These are phyloP conservation scores for Syngnathus acus DNA, from an alignment of 2,797 vertebrate species.

Conservation along the genomic window DNA sequence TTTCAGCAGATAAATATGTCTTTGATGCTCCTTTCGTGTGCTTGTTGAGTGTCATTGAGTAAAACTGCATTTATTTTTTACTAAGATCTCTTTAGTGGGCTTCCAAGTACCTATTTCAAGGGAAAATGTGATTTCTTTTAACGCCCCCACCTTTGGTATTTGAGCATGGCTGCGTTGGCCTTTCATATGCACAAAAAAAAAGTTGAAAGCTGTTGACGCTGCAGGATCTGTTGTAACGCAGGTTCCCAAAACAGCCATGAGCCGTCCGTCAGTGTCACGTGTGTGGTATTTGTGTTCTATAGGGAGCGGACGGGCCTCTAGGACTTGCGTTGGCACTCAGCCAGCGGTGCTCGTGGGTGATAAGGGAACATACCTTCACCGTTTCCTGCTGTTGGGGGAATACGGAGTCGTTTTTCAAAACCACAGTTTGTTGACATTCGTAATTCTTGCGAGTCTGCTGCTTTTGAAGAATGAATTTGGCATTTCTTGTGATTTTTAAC, in stretches of 20 bases:
- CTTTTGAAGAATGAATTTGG: slow-evolving; percentile 28
- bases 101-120: too few species aligned
- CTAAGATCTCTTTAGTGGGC: too few species aligned
- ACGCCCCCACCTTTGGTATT: not conserved
- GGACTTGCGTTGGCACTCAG: slow-evolving; percentile 27
- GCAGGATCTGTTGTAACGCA: slow-evolving; percentile 51
- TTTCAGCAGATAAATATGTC: too few species aligned
- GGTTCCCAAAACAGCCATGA: slow-evolving; percentile 25
- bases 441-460: slow-evolving; percentile 18
- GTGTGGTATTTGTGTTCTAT: slow-evolving; percentile 30
- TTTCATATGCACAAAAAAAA: not conserved
- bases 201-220: slow-evolving; percentile 38
- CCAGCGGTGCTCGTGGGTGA: slow-evolving; percentile 25
- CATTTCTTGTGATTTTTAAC: slow-evolving; percentile 44
- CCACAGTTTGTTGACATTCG: slow-evolving; percentile 16
- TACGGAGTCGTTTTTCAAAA: slow-evolving; percentile 6
- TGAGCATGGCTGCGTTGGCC: not conserved
- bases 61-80: too few species aligned
- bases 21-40: too few species aligned
- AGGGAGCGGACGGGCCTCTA: slow-evolving; percentile 29
- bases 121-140: not conserved
- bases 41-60: too few species aligned
- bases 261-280: slow-evolving; percentile 18
- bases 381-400: slow-evolving; percentile 14
- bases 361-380: slow-evolving; percentile 6